Conservation (phyloP, 2,113 vertebrate species). For the Hippocampus barbouri region DNA sequence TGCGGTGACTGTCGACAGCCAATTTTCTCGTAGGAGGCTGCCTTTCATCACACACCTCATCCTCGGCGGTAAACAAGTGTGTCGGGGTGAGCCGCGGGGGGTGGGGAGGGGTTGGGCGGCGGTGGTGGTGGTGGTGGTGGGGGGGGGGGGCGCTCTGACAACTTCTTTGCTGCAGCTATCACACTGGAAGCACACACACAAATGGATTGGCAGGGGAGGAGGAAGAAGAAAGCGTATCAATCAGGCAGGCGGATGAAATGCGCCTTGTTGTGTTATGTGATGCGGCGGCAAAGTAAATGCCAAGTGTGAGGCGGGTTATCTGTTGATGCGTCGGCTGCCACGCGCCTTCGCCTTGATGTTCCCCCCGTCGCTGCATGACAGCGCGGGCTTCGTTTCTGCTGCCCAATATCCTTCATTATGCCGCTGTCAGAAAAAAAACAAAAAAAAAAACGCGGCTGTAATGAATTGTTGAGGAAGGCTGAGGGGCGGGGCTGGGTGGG, state of each 20-base stretch:
- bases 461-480: slow-evolving; percentile 47
- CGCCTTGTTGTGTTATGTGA: slow-evolving; percentile 55
- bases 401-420: slow-evolving; percentile 64
- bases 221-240: slow-evolving; percentile 61
- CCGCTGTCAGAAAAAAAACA: slow-evolving; percentile 47
- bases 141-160: slow-evolving; percentile 46
- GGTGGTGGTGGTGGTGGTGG: not conserved
- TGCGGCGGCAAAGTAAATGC: slow-evolving; percentile 55
- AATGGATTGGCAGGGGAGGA: slow-evolving; percentile 7
- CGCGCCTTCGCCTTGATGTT: slow-evolving; percentile 57
- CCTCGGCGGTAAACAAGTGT: slow-evolving; percentile 74
- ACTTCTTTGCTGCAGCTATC: slow-evolving; percentile 51
- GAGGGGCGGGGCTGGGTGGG: not conserved
- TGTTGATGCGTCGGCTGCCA: slow-evolving; percentile 41
- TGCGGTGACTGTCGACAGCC: slow-evolving; percentile 68
- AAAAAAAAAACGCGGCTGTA: slow-evolving; percentile 42
- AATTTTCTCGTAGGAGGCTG: slow-evolving; percentile 71
- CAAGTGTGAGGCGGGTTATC: slow-evolving; percentile 48
- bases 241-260: slow-evolving; percentile 52
- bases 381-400: slow-evolving; percentile 37
- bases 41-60: slow-evolving; percentile 74
- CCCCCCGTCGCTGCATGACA: slow-evolving; percentile 48
- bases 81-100: slow-evolving; percentile 50
- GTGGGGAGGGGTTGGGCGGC: too few species aligned
- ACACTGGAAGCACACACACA: slow-evolving; percentile 18